Conservation (phyloP, 2,797 vertebrate species). For the Heterohyrax brucei region DNA sequence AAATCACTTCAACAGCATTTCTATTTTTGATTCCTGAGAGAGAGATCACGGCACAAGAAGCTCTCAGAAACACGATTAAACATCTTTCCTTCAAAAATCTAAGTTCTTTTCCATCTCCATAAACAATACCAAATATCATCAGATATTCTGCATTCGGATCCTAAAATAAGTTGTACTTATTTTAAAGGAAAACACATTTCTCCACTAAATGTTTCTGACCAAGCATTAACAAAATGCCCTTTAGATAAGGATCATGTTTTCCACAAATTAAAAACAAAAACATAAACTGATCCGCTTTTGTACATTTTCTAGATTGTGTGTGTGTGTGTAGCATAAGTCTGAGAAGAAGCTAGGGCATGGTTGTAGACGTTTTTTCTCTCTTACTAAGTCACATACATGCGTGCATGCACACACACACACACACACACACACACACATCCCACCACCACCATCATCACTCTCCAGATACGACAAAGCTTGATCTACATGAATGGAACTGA, state of each 20-base stretch:
- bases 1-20: background rate
- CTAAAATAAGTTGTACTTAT: conserved; percentile 40
- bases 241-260: conserved; percentile 22
- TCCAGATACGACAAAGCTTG: conserved; percentile 14
- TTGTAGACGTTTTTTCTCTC: background rate
- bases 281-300: background rate
- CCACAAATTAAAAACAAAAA: conserved; percentile 61
- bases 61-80: conserved; percentile 10
- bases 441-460: background rate
- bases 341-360: background rate
- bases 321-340: background rate
- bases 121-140: conserved; percentile 44
- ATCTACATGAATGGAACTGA: conserved; percentile 53
- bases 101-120: background rate
- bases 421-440: background rate
- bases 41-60: background rate
- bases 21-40: conserved; percentile 32
- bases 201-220: conserved; percentile 40
- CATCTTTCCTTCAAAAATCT: background rate
- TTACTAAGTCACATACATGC: background rate
- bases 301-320: background rate
- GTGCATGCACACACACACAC: background rate
- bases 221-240: conserved; percentile 32
- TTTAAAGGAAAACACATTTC: conserved; percentile 59
- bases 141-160: conserved; percentile 7